Conservation (phyloP, 2,888 invertebrate species). For the Hypomecis atomaria region DNA sequence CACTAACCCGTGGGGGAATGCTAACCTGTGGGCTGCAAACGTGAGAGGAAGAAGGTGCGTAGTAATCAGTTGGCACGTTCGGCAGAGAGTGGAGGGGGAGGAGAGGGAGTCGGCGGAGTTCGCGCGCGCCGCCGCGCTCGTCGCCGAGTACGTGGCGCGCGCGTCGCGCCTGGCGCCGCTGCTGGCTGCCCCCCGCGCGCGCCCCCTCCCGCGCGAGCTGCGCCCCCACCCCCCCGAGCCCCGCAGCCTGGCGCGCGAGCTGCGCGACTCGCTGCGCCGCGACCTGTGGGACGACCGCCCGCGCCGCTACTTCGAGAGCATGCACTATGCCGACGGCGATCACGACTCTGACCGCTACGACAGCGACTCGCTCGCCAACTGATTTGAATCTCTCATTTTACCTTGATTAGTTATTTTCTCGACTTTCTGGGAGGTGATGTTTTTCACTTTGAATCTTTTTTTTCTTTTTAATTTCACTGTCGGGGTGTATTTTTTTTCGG, state of each 20-base stretch:
- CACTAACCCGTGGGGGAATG: too few relatives aligned
- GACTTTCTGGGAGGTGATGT: too few relatives aligned
- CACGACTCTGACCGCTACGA: conserved; percentile 57
- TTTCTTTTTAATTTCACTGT: too few relatives aligned
- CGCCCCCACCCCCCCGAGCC: conserved; percentile 60
- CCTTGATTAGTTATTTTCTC: not conserved
- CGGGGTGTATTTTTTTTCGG: too few relatives aligned
- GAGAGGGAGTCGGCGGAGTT: conserved; percentile 33
- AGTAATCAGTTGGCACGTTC: conserved; percentile 30
- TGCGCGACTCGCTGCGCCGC: conserved; percentile 65
- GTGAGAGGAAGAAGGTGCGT: conserved; percentile 11
- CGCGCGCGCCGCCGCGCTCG: conserved; percentile 39
- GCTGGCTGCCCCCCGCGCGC: conserved; percentile 61
- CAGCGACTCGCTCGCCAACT: conserved; percentile 64
- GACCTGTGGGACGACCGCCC: conserved; percentile 84
- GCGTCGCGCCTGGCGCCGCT: conserved; percentile 67
- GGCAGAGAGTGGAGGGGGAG: conserved; percentile 40
- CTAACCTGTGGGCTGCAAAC: too few relatives aligned
- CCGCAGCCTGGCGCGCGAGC: conserved; percentile 66
- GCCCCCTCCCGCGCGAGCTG: conserved; percentile 62
- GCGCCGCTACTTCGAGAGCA: conserved; percentile 88
- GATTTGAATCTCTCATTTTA: conserved; percentile 24
- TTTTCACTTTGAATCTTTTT: not conserved
- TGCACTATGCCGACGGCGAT: conserved; percentile 77
- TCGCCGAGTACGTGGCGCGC: conserved; percentile 73